A percentile compares a stretch with the other conserved stretches of the same genome.
phyloP scores from a whole-genome alignment of 2,888 invertebrate genomes.

The Spodoptera exigua region DNA sequence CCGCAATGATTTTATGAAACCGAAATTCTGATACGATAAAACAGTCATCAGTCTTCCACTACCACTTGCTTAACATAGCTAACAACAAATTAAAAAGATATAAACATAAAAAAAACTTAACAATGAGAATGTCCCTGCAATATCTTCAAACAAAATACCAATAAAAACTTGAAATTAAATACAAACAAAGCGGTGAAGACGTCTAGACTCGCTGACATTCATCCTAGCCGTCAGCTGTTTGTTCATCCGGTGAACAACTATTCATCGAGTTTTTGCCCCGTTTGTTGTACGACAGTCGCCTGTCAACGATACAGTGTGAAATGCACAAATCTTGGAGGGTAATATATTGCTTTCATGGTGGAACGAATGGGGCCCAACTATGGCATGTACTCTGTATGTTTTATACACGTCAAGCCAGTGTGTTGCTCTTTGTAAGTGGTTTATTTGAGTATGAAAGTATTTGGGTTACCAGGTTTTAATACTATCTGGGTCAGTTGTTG shows the following conservation, averaged over 20 bases:
- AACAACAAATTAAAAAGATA: neutral
- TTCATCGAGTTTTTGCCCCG: constrained; percentile 54
- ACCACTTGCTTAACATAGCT: neutral
- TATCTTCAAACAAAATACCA: constrained; percentile 3
- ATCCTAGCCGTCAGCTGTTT: constrained; percentile 40
- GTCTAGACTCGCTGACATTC: constrained; percentile 41
- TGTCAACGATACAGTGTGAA: constrained; percentile 52
- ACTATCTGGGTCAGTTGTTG: neutral
- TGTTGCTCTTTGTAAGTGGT: neutral
- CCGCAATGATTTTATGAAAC: too few species aligned
- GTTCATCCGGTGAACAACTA: constrained; percentile 49
- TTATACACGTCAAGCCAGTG: constrained; percentile 27
- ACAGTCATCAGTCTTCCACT: too few species aligned
- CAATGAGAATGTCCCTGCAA: constrained; percentile 2
- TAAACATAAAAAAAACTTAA: constrained; percentile 5
- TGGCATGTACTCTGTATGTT: constrained; percentile 33
- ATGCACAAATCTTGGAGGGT: constrained; percentile 56
- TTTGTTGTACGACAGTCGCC: constrained; percentile 43
- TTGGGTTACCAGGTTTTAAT: neutral
- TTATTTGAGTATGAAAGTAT: neutral
- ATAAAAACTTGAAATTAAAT: constrained; percentile 43
- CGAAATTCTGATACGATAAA: too few species aligned
- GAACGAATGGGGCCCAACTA: constrained; percentile 41
- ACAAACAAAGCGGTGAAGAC: constrained; percentile 37
- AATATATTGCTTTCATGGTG: constrained; percentile 52